phyloP scores from a whole-genome alignment of 2,113 vertebrate species.

The Chamaea fasciata region DNA sequence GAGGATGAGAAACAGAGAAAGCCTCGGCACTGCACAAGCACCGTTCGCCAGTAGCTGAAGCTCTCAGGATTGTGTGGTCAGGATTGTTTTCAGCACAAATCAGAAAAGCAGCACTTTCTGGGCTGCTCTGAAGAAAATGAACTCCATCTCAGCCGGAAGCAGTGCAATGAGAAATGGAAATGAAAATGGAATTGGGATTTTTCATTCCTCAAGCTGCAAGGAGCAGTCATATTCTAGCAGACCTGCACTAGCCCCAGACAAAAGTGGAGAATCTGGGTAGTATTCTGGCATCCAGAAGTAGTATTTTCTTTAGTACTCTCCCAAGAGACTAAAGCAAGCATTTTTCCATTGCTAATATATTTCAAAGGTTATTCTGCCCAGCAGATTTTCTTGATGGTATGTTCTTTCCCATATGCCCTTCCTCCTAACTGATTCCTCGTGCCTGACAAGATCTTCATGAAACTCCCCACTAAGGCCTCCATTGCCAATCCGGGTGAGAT shows the following conservation, averaged over 20 bases:
- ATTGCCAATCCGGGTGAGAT: neutral
- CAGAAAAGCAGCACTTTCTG: neutral
- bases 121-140: neutral
- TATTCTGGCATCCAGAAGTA: neutral
- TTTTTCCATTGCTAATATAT: neutral
- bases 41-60: accelerated
- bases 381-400: neutral
- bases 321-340: neutral
- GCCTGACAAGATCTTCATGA: neutral
- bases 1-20: neutral
- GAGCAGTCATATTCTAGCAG: too few species aligned
- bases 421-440: neutral
- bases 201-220: too few species aligned
- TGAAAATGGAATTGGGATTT: neutral
- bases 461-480: neutral
- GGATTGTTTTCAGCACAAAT: neutral
- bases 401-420: neutral
- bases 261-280: neutral
- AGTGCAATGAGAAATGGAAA: neutral
- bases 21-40: accelerated
- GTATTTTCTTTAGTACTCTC: neutral
- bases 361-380: neutral
- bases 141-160: neutral
- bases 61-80: neutral
- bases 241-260: neutral